Evolutionary conservation across 2,888 invertebrate species (phyloP).

Genomic region (Agrochola lota): DNA sequence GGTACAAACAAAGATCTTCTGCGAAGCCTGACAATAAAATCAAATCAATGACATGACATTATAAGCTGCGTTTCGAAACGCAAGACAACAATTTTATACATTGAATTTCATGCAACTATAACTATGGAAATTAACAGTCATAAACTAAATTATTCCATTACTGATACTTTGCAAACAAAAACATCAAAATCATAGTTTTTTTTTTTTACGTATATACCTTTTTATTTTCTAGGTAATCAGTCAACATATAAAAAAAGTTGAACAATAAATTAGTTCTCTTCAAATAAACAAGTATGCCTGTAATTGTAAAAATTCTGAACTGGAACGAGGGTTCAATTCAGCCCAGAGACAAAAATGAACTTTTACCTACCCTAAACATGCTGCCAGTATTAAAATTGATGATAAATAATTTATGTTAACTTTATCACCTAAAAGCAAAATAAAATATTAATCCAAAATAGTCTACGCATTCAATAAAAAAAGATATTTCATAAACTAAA

Average conservation of each 20-base stretch:
- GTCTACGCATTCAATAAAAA: not conserved
- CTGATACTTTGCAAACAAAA: not conserved
- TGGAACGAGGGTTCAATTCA: slow-evolving; percentile 18
- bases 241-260: not conserved
- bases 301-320: rapidly evolving
- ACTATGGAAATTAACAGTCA: not conserved
- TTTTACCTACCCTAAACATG: not conserved
- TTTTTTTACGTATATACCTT: rapidly evolving
- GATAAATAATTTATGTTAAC: not conserved
- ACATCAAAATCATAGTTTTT: not conserved
- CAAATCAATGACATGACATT: slow-evolving; percentile 62
- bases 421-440: not conserved
- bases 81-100: not conserved
- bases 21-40: slow-evolving; percentile 50
- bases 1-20: slow-evolving; percentile 33
- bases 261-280: not conserved
- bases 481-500: not conserved
- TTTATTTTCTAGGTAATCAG: not conserved
- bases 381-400: slow-evolving; percentile 30
- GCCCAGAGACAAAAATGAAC: slow-evolving; percentile 19
- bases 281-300: not conserved
- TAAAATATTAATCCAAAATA: not conserved
- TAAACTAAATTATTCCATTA: not conserved
- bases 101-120: not conserved
- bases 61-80: slow-evolving; percentile 32